A percentile compares a stretch with the other conserved stretches of the same genome.
These are phyloP conservation scores for Apotomis capreana DNA, from an alignment of 2,888 invertebrate genomes.

Conservation along the genomic window DNA sequence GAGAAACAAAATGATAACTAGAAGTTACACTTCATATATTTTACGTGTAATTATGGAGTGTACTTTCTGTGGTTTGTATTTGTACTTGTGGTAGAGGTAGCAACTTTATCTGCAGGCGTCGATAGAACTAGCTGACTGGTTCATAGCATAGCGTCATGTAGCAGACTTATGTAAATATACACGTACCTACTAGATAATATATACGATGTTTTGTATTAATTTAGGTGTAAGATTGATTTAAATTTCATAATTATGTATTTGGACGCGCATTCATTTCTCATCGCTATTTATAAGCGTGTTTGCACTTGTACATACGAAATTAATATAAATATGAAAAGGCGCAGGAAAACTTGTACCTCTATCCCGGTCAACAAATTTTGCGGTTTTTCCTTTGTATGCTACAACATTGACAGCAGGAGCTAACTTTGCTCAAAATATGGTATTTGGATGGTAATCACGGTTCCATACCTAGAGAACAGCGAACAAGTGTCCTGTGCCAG, in stretches of 20 bases:
- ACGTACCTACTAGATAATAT: slow-evolving; percentile 46
- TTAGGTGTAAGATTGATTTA: slow-evolving; percentile 54
- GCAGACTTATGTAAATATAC: slow-evolving; percentile 40
- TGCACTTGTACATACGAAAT: slow-evolving; percentile 34
- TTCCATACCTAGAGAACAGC: not conserved
- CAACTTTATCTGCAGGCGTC: slow-evolving; percentile 7
- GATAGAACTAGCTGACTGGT: slow-evolving; percentile 20
- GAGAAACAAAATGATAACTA: not conserved
- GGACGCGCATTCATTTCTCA: slow-evolving; percentile 26
- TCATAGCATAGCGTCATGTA: slow-evolving; percentile 28
- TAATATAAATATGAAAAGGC: slow-evolving; percentile 9
- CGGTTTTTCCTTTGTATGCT: not conserved
- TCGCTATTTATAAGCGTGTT: slow-evolving; percentile 14
- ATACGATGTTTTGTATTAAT: slow-evolving; percentile 57
- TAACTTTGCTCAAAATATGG: not conserved
- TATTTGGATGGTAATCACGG: slow-evolving; percentile 1
- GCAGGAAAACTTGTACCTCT: not conserved
- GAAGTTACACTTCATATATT: not conserved
- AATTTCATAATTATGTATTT: slow-evolving; percentile 41
- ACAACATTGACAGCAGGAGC: not conserved
- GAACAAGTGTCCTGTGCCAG: slow-evolving; percentile 47
- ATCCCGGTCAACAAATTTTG: not conserved
- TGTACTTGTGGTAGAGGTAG: not conserved
- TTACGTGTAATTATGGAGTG: not conserved
- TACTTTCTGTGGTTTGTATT: not conserved